Evolutionary conservation across 2,797 vertebrate genomes (phyloP).

Genomic region (Manis crassicaudata): DNA sequence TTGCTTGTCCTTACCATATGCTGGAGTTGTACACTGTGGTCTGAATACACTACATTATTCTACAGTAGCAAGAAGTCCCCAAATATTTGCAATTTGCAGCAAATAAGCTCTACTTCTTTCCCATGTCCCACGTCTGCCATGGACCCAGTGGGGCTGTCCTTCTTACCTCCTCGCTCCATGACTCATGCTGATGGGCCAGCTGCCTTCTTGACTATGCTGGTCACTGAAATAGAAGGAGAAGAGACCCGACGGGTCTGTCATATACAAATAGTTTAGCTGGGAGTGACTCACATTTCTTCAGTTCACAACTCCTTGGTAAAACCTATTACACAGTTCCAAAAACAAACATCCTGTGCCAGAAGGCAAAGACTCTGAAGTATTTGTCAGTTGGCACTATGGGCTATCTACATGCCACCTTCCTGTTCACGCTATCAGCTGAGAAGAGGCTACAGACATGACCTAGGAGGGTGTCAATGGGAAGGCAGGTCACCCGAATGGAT

Average conservation of each 20-base stretch:
- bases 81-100: accelerated
- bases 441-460: background rate
- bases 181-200: accelerated
- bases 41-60: background rate
- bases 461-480: accelerated
- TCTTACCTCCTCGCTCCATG: background rate
- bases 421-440: accelerated
- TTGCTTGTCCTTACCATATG: background rate
- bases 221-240: background rate
- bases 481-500: accelerated
- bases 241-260: accelerated
- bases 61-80: background rate
- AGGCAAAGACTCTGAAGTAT: background rate
- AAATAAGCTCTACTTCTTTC: background rate
- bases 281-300: background rate
- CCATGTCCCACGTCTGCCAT: accelerated
- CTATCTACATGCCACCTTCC: accelerated
- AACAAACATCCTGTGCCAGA: background rate
- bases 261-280: too few species aligned
- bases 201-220: background rate
- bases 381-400: accelerated
- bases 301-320: background rate
- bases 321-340: background rate
- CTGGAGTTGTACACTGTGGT: background rate
- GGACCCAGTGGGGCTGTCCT: accelerated